Evolutionary conservation across 1,140 invertebrate species (phyloP).

Genomic region (Phenacoccus solenopsis): DNA sequence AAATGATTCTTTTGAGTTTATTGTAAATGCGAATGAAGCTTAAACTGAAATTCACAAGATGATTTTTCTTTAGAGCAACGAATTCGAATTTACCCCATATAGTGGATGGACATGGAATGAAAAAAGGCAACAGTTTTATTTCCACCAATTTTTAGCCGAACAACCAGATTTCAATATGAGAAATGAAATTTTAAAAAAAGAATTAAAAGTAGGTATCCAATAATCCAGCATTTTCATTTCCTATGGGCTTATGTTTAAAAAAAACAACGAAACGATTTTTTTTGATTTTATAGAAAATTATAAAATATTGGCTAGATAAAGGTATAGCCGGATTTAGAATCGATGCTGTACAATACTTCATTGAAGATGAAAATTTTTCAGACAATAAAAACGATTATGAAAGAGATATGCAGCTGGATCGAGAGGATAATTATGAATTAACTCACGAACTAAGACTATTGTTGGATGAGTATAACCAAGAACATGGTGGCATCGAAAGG

Average conservation of each 20-base stretch:
- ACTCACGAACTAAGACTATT: background rate
- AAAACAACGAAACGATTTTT: background rate
- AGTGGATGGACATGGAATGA: constrained; percentile 54
- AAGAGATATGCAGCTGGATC: background rate
- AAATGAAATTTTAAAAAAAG: constrained; percentile 43
- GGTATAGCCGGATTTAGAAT: constrained; percentile 59
- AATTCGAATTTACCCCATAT: background rate
- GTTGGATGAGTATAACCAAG: background rate
- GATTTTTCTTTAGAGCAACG: too few species aligned
- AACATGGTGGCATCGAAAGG: background rate
- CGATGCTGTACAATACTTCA: constrained; percentile 40
- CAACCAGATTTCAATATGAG: constrained; percentile 65
- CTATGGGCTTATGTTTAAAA: too few species aligned
- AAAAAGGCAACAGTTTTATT: constrained; percentile 52
- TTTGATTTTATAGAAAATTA: constrained; percentile 32
- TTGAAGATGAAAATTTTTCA: constrained; percentile 30
- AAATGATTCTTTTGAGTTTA: too few species aligned
- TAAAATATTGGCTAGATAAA: constrained; percentile 48
- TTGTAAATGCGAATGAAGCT: too few species aligned
- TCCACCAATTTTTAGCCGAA: constrained; percentile 53
- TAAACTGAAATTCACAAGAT: too few species aligned
- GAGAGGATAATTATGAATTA: background rate
- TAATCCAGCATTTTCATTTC: background rate
- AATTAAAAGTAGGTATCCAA: constrained; percentile 40
- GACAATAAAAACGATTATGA: too few species aligned